A percentile compares a stretch with the other conserved stretches of the same genome.
Conservation (phyloP, 2,113 vertebrate species). For the Lasiurus cinereus region DNA sequence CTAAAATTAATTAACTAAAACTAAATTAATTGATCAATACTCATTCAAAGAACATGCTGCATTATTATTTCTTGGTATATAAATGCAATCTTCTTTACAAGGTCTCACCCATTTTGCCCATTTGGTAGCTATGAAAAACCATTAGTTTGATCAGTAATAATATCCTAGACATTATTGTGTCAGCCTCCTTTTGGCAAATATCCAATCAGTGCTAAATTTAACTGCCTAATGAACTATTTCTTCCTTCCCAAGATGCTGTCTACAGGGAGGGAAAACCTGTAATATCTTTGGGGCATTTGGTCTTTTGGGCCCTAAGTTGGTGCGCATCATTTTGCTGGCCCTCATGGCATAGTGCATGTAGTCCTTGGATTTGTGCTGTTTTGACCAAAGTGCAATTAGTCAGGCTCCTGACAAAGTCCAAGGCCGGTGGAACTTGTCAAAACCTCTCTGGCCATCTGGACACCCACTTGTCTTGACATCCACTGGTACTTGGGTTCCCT, state of each 20-base stretch:
- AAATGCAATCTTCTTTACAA: not conserved
- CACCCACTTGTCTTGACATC: not conserved
- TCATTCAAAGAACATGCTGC: not conserved
- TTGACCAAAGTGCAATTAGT: not conserved
- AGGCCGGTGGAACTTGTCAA: not conserved
- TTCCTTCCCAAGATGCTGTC: not conserved
- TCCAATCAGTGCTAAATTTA: not conserved
- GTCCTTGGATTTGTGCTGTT: not conserved
- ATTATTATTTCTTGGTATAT: not conserved
- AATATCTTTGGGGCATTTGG: not conserved
- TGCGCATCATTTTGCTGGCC: not conserved
- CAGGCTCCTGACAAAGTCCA: not conserved
- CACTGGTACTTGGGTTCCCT: not conserved
- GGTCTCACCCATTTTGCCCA: not conserved
- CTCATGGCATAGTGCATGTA: rapidly evolving
- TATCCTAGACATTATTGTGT: not conserved
- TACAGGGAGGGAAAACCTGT: not conserved
- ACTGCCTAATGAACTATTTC: not conserved
- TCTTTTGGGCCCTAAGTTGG: not conserved
- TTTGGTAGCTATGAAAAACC: not conserved
- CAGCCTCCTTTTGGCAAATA: not conserved
- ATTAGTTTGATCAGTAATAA: not conserved
- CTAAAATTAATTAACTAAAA: not conserved
- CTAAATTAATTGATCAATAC: not conserved
- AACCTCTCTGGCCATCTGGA: not conserved